phyloP scores from a whole-genome alignment of 2,888 invertebrate genomes.

The Notodonta dromedarius region DNA sequence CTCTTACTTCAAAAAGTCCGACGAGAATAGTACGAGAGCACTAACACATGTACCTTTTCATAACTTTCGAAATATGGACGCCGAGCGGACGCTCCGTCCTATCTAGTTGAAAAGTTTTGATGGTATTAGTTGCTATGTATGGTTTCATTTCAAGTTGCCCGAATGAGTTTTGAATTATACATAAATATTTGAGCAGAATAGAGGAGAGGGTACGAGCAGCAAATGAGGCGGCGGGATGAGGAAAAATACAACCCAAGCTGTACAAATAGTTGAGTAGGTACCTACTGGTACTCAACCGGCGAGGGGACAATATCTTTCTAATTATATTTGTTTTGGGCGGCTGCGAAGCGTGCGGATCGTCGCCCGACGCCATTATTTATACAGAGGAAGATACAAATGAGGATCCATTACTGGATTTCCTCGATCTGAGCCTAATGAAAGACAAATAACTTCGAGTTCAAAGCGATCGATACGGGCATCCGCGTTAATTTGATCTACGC shows the following conservation, averaged over 20 bases:
- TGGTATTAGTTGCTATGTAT: conserved; percentile 40
- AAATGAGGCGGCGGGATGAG: not conserved
- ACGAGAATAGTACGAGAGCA: conserved; percentile 41
- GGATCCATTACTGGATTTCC: conserved; percentile 76
- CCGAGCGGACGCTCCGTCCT: conserved; percentile 42
- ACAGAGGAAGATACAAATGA: conserved; percentile 75
- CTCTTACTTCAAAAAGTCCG: conserved; percentile 14
- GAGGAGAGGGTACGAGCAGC: not conserved
- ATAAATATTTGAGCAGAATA: conserved; percentile 7
- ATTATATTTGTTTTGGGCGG: conserved; percentile 69
- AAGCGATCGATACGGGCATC: conserved; percentile 69
- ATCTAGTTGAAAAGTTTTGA: conserved; percentile 54
- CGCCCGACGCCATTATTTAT: conserved; percentile 69
- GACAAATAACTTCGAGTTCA: conserved; percentile 74
- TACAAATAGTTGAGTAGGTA: conserved; percentile 29
- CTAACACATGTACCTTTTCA: conserved; percentile 51
- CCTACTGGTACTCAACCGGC: conserved; percentile 28
- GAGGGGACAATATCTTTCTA: conserved; percentile 58
- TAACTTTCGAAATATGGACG: conserved; percentile 53
- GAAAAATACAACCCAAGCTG: conserved; percentile 9
- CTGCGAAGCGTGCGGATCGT: conserved; percentile 54
- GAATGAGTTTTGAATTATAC: conserved; percentile 15
- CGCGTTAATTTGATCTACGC: conserved; percentile 65
- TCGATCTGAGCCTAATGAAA: conserved; percentile 76
- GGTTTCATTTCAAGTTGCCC: conserved; percentile 31